Percentiles rank a stretch among this genome's conserved stretches.
phyloP scores from a whole-genome alignment of 2,113 vertebrate genomes.

The Sylvietta virens region DNA sequence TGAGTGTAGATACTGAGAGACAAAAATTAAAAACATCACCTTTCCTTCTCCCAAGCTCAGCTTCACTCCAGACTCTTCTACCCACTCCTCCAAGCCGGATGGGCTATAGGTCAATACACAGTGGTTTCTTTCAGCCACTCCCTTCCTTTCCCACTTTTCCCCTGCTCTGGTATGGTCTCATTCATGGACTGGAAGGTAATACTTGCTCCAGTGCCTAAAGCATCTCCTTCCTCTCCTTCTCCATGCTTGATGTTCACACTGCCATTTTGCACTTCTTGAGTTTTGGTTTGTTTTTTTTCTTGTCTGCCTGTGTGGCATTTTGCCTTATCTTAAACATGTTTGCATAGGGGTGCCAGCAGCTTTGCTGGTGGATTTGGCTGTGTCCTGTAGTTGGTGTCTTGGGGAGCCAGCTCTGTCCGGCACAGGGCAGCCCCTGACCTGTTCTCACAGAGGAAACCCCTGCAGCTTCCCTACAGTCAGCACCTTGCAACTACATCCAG shows the following conservation, averaged over 20 bases:
- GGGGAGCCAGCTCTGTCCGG: neutral
- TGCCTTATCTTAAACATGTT: neutral
- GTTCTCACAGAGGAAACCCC: neutral
- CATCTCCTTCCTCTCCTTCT: neutral
- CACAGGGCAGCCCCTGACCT: neutral
- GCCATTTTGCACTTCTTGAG: neutral
- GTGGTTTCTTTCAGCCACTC: neutral
- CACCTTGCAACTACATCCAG: neutral
- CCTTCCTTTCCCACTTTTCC: neutral
- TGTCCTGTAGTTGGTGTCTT: neutral
- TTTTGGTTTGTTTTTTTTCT: rapidly evolving
- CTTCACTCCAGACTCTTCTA: neutral
- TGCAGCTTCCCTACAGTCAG: neutral
- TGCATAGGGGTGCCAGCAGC: neutral
- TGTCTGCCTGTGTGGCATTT: neutral
- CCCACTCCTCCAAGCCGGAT: neutral
- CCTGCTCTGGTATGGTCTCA: neutral
- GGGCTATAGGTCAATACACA: neutral
- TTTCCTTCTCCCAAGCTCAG: neutral
- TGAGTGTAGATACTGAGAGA: neutral
- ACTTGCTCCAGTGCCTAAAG: neutral
- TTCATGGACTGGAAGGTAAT: neutral
- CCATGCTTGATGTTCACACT: neutral
- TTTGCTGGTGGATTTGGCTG: neutral
- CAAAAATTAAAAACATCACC: neutral